Conservation (phyloP, 2,797 vertebrate genomes). For the Bradypodion pumilum region DNA sequence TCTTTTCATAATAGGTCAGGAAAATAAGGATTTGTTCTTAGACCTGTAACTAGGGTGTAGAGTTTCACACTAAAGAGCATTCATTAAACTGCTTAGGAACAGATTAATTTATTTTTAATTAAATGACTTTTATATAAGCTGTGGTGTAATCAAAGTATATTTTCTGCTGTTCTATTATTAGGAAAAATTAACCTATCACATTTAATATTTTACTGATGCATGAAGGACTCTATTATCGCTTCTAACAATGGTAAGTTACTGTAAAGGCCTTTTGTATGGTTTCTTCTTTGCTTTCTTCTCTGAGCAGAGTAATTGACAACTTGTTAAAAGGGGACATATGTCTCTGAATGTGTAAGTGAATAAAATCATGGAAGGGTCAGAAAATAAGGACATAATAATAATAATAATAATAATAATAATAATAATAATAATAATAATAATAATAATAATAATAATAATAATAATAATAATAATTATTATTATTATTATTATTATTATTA, state of each 20-base stretch:
- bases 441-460: too few relatives aligned
- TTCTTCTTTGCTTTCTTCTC: constrained; percentile 51
- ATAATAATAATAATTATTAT: too few relatives aligned
- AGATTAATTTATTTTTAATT: constrained; percentile 48
- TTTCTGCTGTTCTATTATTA: constrained; percentile 52
- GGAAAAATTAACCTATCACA: constrained; percentile 31
- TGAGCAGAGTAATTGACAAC: constrained; percentile 29
- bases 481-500: too few relatives aligned
- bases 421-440: too few relatives aligned
- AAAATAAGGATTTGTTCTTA: constrained; percentile 19
- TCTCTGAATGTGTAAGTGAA: constrained; percentile 47
- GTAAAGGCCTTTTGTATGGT: constrained; percentile 11
- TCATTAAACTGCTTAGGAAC: constrained; percentile 39
- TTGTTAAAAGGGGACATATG: constrained; percentile 24
- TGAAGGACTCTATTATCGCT: constrained; percentile 36
- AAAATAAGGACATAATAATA: constrained; percentile 32
- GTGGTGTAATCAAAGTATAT: constrained; percentile 39
- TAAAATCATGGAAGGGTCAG: constrained; percentile 19
- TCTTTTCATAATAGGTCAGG: background rate
- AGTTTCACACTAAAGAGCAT: constrained; percentile 41
- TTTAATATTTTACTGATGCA: constrained; percentile 54
- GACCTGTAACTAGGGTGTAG: constrained; percentile 12
- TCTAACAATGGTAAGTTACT: constrained; percentile 47
- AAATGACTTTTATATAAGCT: constrained; percentile 12
- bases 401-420: too few relatives aligned